These are phyloP conservation scores for Hydriomena furcata DNA, from an alignment of 2,888 invertebrate genomes.

Conservation along the genomic window DNA sequence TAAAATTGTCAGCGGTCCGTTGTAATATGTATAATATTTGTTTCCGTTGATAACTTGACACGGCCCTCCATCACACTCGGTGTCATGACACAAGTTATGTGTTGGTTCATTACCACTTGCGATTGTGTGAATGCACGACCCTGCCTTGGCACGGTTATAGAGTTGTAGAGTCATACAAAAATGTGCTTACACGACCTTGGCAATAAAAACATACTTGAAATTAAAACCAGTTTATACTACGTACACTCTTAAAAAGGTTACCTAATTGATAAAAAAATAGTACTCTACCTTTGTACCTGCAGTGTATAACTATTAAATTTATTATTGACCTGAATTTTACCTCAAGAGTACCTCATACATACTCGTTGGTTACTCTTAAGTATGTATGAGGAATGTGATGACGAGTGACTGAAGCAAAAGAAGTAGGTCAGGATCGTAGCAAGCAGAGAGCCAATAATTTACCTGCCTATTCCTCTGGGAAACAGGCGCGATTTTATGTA, in stretches of 20 bases:
- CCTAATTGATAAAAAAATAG: constrained; percentile 19
- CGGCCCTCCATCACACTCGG: constrained; percentile 17
- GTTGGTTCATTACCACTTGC: constrained; percentile 26
- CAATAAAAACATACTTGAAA: constrained; percentile 29
- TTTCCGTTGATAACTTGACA: constrained; percentile 15
- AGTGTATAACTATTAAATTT: background rate
- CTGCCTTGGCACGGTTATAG: constrained; percentile 38
- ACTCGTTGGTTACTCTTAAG: too few species aligned
- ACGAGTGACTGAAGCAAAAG: too few species aligned
- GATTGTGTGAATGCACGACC: constrained; percentile 33
- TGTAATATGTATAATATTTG: background rate
- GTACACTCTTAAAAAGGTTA: constrained; percentile 11
- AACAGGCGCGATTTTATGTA: too few species aligned
- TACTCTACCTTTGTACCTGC: background rate
- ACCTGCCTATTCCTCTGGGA: too few species aligned
- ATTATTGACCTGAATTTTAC: constrained; percentile 8
- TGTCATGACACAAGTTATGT: constrained; percentile 17
- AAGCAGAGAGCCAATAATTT: too few species aligned
- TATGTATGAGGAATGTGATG: too few species aligned
- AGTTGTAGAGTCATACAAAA: constrained; percentile 22
- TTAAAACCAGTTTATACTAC: constrained; percentile 23
- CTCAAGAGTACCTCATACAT: too few species aligned
- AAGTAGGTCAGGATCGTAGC: too few species aligned
- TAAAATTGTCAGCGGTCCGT: too few species aligned
- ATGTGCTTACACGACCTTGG: constrained; percentile 30